Evolutionary conservation across 2,888 invertebrate genomes (phyloP).

Genomic region (Pedicia rivosa): DNA sequence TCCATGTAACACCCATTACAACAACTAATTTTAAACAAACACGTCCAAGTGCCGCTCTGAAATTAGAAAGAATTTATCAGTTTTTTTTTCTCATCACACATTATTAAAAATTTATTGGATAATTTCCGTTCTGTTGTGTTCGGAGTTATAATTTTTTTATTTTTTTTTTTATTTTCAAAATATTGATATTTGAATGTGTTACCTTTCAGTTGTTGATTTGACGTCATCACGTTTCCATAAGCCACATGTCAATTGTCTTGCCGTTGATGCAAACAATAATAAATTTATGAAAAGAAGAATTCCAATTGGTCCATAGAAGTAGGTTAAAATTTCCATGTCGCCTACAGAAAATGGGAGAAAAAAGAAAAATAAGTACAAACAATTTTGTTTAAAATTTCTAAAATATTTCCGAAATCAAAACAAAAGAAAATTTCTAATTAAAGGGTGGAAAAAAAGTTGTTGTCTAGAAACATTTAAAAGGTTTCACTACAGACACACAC

Average conservation of each 20-base stretch:
- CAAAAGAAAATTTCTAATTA: too few relatives aligned
- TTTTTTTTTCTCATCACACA: neutral
- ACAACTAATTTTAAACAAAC: slow-evolving; percentile 76
- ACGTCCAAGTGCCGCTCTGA: slow-evolving; percentile 61
- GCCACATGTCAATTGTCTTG: slow-evolving; percentile 72
- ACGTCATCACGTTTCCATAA: slow-evolving; percentile 79
- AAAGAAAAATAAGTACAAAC: too few relatives aligned
- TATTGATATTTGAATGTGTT: slow-evolving; percentile 14
- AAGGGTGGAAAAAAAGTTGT: too few relatives aligned
- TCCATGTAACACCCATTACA: slow-evolving; percentile 67
- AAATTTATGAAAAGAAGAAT: slow-evolving; percentile 61
- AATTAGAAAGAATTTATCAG: slow-evolving; percentile 16
- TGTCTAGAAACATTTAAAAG: too few relatives aligned
- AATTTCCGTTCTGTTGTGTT: neutral
- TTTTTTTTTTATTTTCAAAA: slow-evolving; percentile 1
- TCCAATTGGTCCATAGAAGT: slow-evolving; percentile 75
- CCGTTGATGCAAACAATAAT: slow-evolving; percentile 62
- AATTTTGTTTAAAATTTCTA: too few relatives aligned
- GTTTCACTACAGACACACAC: too few relatives aligned
- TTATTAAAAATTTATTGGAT: neutral
- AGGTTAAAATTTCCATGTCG: slow-evolving; percentile 64
- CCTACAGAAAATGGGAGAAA: slow-evolving; percentile 30
- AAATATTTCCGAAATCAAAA: too few relatives aligned
- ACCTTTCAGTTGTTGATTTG: slow-evolving; percentile 66
- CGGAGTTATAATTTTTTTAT: neutral